These are phyloP conservation scores for Ptycholaimellus sp. DNA, from an alignment of 2,888 invertebrate genomes.

Conservation along the genomic window DNA sequence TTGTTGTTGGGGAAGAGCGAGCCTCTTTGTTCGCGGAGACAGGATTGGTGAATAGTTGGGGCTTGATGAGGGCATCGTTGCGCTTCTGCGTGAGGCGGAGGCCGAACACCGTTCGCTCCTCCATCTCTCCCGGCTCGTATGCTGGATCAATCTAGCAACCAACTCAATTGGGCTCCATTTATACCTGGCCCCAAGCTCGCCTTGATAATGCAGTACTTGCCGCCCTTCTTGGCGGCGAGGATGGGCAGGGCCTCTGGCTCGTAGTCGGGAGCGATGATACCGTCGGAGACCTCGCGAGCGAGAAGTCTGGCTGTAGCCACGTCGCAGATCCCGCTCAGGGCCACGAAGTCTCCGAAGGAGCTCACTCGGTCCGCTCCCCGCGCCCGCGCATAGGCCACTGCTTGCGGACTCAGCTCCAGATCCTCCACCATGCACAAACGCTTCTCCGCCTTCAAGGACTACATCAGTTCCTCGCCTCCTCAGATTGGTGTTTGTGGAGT, in stretches of 20 bases:
- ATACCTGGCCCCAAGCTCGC: constrained; percentile 16
- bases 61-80: constrained; percentile 60
- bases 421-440: constrained; percentile 80
- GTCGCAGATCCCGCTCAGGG: constrained; percentile 73
- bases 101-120: constrained; percentile 59
- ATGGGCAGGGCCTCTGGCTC: constrained; percentile 54
- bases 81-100: constrained; percentile 59
- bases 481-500: no score
- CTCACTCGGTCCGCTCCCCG: constrained; percentile 92
- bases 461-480: no score
- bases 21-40: constrained; percentile 44
- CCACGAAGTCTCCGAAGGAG: constrained; percentile 91
- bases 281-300: constrained; percentile 74
- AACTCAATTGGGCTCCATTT: neutral
- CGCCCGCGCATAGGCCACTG: constrained; percentile 75
- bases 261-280: constrained; percentile 86
- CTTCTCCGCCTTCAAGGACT: constrained; percentile 52
- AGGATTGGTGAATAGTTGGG: constrained; percentile 50
- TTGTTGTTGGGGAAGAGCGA: neutral
- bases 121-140: constrained; percentile 54
- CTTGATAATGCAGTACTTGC: constrained; percentile 64
- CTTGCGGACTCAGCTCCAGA: constrained; percentile 41
- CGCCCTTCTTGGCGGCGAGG: constrained; percentile 76
- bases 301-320: constrained; percentile 67
- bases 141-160: constrained; percentile 50